Conservation (phyloP, 2,797 vertebrate species). For the Limosa lapponica region DNA sequence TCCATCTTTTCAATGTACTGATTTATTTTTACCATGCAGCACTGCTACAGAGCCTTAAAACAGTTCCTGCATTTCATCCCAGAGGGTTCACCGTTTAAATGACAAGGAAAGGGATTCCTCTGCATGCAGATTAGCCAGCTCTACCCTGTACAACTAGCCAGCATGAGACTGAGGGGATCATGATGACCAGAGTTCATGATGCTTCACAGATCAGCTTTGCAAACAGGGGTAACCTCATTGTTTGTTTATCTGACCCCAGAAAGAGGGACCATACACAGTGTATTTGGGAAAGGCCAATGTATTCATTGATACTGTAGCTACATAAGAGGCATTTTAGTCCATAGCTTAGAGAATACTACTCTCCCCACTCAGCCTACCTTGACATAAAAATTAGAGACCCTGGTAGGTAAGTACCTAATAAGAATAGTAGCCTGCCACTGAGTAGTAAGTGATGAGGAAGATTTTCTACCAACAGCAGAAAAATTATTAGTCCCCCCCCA, state of each 20-base stretch:
- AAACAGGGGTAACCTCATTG: background rate
- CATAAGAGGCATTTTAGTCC: background rate
- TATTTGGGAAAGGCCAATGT: background rate
- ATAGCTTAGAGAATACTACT: background rate
- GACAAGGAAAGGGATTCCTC: background rate
- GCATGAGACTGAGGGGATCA: background rate
- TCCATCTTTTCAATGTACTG: background rate
- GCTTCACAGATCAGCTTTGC: background rate
- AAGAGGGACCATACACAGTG: background rate
- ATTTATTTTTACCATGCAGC: background rate
- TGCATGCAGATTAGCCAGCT: background rate
- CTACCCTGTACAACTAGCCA: background rate
- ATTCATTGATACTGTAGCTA: background rate
- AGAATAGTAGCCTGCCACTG: background rate
- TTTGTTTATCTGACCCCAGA: background rate
- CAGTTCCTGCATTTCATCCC: background rate
- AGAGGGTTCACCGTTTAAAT: background rate
- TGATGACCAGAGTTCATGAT: fast-evolving
- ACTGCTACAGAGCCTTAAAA: background rate
- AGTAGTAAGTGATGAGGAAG: background rate
- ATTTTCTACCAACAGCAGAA: background rate
- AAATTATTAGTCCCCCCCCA: background rate
- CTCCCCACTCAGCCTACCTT: background rate
- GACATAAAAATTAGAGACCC: background rate
- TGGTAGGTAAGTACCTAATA: background rate